Evolutionary conservation across 2,888 invertebrate genomes (phyloP).

Genomic region (Drosophila paranaensis): DNA sequence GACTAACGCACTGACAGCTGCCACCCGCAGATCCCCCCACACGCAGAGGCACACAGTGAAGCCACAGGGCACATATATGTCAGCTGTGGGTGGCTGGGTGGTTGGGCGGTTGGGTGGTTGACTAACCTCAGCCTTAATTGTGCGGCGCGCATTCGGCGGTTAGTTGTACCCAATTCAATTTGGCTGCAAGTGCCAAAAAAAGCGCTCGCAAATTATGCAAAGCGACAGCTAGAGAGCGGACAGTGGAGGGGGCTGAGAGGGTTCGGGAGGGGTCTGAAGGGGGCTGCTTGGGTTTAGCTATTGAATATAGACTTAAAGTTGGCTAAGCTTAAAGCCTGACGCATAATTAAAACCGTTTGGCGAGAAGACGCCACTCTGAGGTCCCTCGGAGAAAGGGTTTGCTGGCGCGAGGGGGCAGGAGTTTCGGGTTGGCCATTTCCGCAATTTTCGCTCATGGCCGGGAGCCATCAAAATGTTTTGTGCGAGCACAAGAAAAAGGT

Average conservation of each 20-base stretch:
- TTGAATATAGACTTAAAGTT: slow-evolving; percentile 40
- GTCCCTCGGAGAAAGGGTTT: too few relatives aligned
- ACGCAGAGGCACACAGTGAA: background rate
- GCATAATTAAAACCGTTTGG: slow-evolving; percentile 46
- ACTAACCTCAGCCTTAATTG: slow-evolving; percentile 77
- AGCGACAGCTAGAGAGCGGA: slow-evolving; percentile 41
- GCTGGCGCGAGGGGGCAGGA: background rate
- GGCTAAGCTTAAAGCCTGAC: slow-evolving; percentile 45
- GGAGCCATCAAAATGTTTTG: slow-evolving; percentile 48
- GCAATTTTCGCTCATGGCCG: slow-evolving; percentile 40
- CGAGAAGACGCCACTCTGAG: background rate
- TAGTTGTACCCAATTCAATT: slow-evolving; percentile 79
- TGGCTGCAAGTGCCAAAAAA: slow-evolving; percentile 63
- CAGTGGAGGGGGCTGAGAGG: too few relatives aligned
- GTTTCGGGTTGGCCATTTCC: slow-evolving; percentile 13
- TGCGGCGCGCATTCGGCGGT: slow-evolving; percentile 79
- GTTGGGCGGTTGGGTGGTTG: background rate
- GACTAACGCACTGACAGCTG: slow-evolving; percentile 79
- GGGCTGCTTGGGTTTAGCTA: background rate
- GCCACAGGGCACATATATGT: slow-evolving; percentile 26
- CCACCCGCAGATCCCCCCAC: slow-evolving; percentile 66
- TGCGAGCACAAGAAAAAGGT: slow-evolving; percentile 71
- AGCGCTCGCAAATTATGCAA: slow-evolving; percentile 48
- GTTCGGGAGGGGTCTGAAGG: background rate
- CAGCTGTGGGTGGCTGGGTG: slow-evolving; percentile 8